Conservation (phyloP, 2,113 vertebrate species). For the pig (Sus scrofa) region T2T-Sscrofa CM000812.6:80598501-80599000, state of each 20-base stretch:
- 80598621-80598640: too few species aligned
- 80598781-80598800: neutral
- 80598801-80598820: neutral
- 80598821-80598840: neutral
- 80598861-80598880: neutral
- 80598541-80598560: too few species aligned
- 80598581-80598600: too few species aligned
- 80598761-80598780: neutral
- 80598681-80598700: too few species aligned
- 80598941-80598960: accelerated
- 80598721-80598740: too few species aligned
- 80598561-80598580: too few species aligned
- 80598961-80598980: neutral
- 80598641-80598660: too few species aligned
- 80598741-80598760: neutral
- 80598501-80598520: too few species aligned
- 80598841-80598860: neutral
- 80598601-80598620: too few species aligned
- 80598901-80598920: neutral
- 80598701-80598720: too few species aligned
- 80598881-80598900: neutral
- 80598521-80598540: too few species aligned
- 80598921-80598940: neutral
- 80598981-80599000: neutral
- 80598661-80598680: too few species aligned